A percentile compares a stretch with the other conserved stretches of the same genome.
phyloP scores from a whole-genome alignment of 53 echinoderm and acorn worm species.

The Stichopus horrens region DNA sequence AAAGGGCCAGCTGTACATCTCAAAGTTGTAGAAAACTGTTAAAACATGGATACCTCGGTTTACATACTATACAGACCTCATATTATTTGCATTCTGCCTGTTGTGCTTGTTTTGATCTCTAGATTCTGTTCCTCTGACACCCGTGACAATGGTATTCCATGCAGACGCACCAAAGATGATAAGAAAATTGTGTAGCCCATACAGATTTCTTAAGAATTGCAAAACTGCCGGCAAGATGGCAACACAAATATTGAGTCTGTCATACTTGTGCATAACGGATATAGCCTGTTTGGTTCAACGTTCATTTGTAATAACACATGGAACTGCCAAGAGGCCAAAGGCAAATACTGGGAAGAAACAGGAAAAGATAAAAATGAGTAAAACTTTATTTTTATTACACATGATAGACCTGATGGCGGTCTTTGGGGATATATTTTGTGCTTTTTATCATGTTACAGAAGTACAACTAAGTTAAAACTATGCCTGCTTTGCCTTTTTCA shows the following conservation, averaged over 20 bases:
- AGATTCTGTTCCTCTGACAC: neutral
- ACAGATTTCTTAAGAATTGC: slow-evolving; percentile 6
- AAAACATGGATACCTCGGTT: too few species aligned
- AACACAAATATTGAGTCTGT: neutral
- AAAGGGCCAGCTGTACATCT: too few species aligned
- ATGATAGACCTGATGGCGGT: too few species aligned
- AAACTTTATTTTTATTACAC: too few species aligned
- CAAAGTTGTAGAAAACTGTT: too few species aligned
- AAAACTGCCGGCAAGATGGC: slow-evolving; percentile 1
- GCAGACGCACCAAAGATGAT: neutral
- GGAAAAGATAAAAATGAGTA: neutral
- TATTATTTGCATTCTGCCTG: too few species aligned
- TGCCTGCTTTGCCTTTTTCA: too few species aligned
- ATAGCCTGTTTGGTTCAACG: neutral
- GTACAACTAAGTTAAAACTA: too few species aligned
- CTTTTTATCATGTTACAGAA: too few species aligned
- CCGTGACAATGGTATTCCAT: neutral
- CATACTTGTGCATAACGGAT: neutral
- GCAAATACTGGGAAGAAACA: neutral
- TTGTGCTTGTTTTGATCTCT: neutral
- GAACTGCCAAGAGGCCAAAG: neutral
- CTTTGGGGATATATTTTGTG: too few species aligned
- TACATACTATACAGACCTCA: too few species aligned
- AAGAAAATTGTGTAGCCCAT: slow-evolving; percentile 2
- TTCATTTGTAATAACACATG: neutral